Percentiles rank a stretch among this genome's conserved stretches.
phyloP scores from a whole-genome alignment of 2,888 invertebrate species.

The Drosophila ustulata region DNA sequence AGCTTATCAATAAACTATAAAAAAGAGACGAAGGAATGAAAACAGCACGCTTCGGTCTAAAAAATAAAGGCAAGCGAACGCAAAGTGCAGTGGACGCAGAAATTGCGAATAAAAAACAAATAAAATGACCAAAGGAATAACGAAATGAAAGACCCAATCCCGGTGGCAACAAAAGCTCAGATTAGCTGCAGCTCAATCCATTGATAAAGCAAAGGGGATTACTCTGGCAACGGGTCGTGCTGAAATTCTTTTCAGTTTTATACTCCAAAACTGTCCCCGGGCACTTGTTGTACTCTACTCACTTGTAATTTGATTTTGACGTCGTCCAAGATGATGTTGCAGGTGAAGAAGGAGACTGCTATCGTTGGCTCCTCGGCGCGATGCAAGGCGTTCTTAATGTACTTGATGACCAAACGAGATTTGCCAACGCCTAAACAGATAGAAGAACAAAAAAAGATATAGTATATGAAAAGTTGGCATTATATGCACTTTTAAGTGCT shows the following conservation, averaged over 20 bases:
- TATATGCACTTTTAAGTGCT: background rate
- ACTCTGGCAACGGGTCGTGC: constrained; percentile 28
- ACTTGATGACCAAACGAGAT: constrained; percentile 93
- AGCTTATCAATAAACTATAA: constrained; percentile 80
- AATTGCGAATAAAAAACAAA: constrained; percentile 67
- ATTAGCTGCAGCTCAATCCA: constrained; percentile 51
- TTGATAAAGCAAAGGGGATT: constrained; percentile 57
- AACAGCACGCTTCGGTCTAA: constrained; percentile 21
- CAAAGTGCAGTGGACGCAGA: constrained; percentile 57
- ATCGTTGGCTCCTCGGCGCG: constrained; percentile 93
- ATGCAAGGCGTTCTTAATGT: constrained; percentile 91
- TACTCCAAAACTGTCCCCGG: background rate
- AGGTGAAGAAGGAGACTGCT: constrained; percentile 95
- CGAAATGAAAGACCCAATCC: constrained; percentile 20
- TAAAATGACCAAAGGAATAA: constrained; percentile 54
- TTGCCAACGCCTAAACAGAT: constrained; percentile 92
- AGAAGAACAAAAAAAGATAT: background rate
- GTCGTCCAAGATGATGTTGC: constrained; percentile 91
- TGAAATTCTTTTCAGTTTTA: constrained; percentile 7
- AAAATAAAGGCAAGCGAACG: constrained; percentile 31
- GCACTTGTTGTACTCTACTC: constrained; percentile 63
- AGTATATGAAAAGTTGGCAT: background rate
- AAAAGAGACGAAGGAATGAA: constrained; percentile 29
- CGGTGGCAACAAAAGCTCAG: constrained; percentile 52
- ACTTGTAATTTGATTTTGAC: constrained; percentile 92